phyloP scores from a whole-genome alignment of 1,140 invertebrate species.

The Listronotus bonariensis region DNA sequence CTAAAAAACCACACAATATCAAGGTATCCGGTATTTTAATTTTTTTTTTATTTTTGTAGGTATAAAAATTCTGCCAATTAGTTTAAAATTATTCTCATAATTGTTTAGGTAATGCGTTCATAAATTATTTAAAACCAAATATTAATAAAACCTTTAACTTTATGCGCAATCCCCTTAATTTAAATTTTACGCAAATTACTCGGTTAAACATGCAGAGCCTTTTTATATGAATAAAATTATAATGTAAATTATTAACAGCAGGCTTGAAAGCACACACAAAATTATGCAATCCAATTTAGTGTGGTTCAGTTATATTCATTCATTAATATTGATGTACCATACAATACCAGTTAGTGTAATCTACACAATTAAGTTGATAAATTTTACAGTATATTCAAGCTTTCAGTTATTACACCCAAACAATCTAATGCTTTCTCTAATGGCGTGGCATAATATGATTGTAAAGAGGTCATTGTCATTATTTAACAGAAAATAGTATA shows the following conservation, averaged over 20 bases:
- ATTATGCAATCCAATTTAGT: constrained; percentile 34
- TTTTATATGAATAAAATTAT: constrained; percentile 23
- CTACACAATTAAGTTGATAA: constrained; percentile 27
- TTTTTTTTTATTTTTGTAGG: too few species aligned
- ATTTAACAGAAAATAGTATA: too few species aligned
- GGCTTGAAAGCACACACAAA: constrained; percentile 19
- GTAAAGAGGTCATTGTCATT: too few species aligned
- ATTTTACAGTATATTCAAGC: constrained; percentile 16
- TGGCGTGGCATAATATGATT: too few species aligned
- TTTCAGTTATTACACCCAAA: constrained; percentile 5
- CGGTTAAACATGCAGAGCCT: constrained; percentile 3
- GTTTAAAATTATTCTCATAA: too few species aligned
- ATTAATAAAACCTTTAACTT: too few species aligned
- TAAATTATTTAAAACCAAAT: too few species aligned
- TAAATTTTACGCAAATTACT: constrained; percentile 13
- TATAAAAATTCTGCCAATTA: too few species aligned
- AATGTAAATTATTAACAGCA: constrained; percentile 24
- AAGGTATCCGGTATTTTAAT: too few species aligned
- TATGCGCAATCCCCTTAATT: constrained; percentile 2
- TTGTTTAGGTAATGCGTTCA: too few species aligned
- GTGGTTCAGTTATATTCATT: constrained; percentile 25
- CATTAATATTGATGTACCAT: constrained; percentile 25
- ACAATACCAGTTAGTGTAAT: constrained; percentile 18
- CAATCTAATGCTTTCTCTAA: too few species aligned
- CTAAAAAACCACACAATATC: too few species aligned